Conservation (phyloP, 2,888 invertebrate species). For the Imbricaverruca yamaguchii region DNA sequence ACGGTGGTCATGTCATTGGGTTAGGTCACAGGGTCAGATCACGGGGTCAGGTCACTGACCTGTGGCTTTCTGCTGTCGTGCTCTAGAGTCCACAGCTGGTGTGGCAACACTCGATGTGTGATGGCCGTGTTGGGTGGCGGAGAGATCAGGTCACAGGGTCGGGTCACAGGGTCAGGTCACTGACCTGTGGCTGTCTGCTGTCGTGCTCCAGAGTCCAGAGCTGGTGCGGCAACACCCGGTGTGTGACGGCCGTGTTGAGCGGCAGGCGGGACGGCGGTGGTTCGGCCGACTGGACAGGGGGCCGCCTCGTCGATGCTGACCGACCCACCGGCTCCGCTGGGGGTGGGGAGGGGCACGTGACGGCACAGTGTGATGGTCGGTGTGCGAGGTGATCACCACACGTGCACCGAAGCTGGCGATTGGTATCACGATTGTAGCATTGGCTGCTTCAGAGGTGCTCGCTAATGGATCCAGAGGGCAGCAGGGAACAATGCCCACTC, state of each 20-base stretch:
- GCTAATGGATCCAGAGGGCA: too few relatives aligned
- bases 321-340: not conserved
- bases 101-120: constrained; percentile 74
- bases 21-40: not conserved
- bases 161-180: constrained; percentile 13
- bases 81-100: constrained; percentile 89
- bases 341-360: not conserved
- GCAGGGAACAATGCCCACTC: too few relatives aligned
- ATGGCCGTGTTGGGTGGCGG: constrained; percentile 37
- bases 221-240: constrained; percentile 79
- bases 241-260: constrained; percentile 46
- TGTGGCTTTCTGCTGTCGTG: constrained; percentile 69
- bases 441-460: too few relatives aligned
- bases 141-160: too few relatives aligned
- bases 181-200: constrained; percentile 57
- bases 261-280: not conserved
- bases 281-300: too few relatives aligned
- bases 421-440: too few relatives aligned
- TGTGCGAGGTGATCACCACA: not conserved
- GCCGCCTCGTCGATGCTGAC: too few relatives aligned
- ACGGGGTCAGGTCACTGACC: constrained; percentile 29
- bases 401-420: not conserved
- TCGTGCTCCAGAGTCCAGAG: constrained; percentile 91
- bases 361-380: not conserved
- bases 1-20: too few relatives aligned